A percentile compares a stretch with the other conserved stretches of the same genome.
phyloP scores from a whole-genome alignment of 2,797 vertebrate genomes.

The Cynopterus sphinx region DNA sequence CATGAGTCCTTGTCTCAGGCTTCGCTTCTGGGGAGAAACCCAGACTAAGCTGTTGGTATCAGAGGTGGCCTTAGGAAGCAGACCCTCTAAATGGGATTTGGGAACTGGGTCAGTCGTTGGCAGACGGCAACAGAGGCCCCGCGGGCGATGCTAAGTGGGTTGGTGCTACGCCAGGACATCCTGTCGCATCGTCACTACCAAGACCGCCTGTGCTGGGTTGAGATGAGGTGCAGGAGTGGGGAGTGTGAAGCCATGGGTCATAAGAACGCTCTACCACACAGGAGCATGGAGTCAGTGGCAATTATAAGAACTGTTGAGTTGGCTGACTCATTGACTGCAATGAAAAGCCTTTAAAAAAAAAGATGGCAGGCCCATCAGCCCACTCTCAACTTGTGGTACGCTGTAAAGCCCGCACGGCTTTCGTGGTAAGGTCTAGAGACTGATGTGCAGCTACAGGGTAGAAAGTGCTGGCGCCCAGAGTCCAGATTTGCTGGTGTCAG shows the following conservation, averaged over 20 bases:
- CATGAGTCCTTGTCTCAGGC: not conserved
- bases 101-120: not conserved
- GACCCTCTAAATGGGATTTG: not conserved
- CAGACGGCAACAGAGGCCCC: not conserved
- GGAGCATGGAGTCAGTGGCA: not conserved
- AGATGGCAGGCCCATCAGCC: not conserved
- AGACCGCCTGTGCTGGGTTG: not conserved
- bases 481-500: not conserved
- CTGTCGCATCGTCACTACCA: too few species aligned
- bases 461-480: not conserved
- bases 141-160: not conserved
- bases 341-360: not conserved
- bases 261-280: not conserved
- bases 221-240: not conserved
- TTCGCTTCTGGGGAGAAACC: not conserved
- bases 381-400: not conserved
- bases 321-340: not conserved
- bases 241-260: not conserved
- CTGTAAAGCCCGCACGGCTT: not conserved
- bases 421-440: not conserved
- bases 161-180: not conserved
- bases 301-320: not conserved
- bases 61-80: not conserved
- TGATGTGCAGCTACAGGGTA: accelerated
- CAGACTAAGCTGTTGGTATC: not conserved